These are phyloP conservation scores for Blastobasis lacticolella DNA, from an alignment of 2,888 invertebrate genomes.

Conservation along the genomic window DNA sequence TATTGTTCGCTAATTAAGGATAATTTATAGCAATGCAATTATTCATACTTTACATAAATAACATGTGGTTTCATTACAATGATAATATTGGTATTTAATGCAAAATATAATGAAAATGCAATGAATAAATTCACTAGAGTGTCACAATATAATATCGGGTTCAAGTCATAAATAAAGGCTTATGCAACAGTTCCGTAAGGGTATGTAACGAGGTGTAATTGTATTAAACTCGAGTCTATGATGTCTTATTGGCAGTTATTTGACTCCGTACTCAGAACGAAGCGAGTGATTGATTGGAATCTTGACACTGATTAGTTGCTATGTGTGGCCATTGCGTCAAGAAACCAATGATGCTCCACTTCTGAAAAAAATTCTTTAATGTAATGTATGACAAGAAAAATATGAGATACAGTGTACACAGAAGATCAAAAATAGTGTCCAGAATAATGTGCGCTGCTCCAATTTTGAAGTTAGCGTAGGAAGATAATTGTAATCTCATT, in stretches of 20 bases:
- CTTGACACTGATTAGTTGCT: background rate
- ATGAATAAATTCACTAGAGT: constrained; percentile 1
- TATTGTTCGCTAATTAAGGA: constrained; percentile 1
- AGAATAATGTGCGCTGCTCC: background rate
- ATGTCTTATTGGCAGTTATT: too few species aligned
- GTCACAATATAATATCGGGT: background rate
- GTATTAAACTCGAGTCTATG: too few species aligned
- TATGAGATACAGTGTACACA: background rate
- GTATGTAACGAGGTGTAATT: background rate
- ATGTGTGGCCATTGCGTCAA: background rate
- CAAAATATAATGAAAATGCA: background rate
- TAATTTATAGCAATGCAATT: background rate
- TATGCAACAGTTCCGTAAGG: background rate
- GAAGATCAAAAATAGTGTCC: background rate
- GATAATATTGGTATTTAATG: constrained; percentile 2
- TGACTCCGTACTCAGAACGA: background rate
- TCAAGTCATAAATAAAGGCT: background rate
- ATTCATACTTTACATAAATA: constrained; percentile 2
- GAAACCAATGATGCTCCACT: background rate
- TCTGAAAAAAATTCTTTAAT: background rate
- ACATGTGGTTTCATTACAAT: background rate
- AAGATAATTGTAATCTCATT: background rate
- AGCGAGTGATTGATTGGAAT: background rate
- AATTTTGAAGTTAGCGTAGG: background rate
- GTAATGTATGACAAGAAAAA: background rate